These are phyloP conservation scores for Motacilla tschutschensis DNA, from an alignment of 2,113 vertebrate genomes.

Conservation along the genomic window DNA sequence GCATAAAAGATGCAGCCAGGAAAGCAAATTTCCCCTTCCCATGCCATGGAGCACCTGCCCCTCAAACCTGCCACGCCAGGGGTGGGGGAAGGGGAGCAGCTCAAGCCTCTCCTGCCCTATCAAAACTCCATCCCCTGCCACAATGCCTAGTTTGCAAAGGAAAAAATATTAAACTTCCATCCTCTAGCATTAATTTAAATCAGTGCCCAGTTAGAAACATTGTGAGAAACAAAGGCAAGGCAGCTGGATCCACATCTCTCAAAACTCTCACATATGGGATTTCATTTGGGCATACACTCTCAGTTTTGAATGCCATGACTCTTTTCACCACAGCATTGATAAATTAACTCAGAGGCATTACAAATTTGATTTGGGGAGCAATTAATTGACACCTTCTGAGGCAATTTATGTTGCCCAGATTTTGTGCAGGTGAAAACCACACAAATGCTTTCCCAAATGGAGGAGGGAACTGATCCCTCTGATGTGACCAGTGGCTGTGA, in stretches of 20 bases:
- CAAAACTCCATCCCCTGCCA: background rate
- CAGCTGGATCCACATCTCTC: background rate
- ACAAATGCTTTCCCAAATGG: background rate
- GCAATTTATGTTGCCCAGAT: background rate
- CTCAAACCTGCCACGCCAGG: background rate
- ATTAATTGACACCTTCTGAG: background rate
- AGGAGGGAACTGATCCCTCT: background rate
- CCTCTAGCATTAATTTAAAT: background rate
- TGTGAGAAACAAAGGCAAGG: background rate
- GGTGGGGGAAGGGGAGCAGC: background rate
- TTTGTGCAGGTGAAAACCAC: background rate
- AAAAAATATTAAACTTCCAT: background rate
- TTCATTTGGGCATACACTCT: background rate
- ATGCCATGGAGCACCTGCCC: background rate
- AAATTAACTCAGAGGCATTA: background rate
- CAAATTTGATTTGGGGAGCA: background rate
- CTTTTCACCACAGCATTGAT: background rate
- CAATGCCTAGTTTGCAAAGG: background rate
- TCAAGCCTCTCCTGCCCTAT: background rate
- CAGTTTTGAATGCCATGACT: background rate
- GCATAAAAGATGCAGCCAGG: background rate
- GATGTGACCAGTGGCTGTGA: background rate
- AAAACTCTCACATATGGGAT: background rate
- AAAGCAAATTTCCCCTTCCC: background rate
- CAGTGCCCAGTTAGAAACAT: fast-evolving